These are phyloP conservation scores for Aurelia aurita complex sp. Pacific DNA, from an alignment of 30 jellyfish, hydroid and myxozoan genomes.

Conservation along the genomic window DNA sequence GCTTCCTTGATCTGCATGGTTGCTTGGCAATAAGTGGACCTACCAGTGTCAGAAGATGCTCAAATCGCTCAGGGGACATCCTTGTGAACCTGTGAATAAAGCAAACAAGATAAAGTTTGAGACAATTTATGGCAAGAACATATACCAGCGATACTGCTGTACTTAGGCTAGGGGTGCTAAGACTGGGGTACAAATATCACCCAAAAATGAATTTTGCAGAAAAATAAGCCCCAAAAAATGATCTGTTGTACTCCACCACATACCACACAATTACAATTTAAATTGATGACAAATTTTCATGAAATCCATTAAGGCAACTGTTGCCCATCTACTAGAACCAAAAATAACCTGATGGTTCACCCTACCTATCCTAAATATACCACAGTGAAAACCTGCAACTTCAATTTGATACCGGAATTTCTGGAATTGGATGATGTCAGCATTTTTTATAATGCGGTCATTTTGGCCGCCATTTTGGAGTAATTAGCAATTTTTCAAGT, in stretches of 20 bases:
- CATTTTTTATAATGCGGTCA: too few relatives aligned
- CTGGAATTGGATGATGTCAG: too few relatives aligned
- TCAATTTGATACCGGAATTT: too few relatives aligned
- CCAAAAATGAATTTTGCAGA: background rate
- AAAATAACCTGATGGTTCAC: background rate
- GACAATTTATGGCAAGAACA: conserved; percentile 2
- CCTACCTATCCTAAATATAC: too few relatives aligned
- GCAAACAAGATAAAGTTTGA: background rate
- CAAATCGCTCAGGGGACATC: conserved; percentile 36
- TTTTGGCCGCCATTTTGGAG: too few relatives aligned
- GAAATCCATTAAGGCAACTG: background rate
- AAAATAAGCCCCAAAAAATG: background rate
- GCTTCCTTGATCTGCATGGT: conserved; percentile 27
- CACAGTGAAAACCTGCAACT: too few relatives aligned
- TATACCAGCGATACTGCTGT: background rate
- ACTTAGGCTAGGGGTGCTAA: conserved; percentile 7
- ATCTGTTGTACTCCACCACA: background rate
- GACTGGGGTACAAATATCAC: background rate
- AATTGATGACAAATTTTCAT: background rate
- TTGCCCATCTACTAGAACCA: background rate
- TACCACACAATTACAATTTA: background rate
- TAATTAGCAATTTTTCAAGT: too few relatives aligned
- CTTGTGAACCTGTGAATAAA: conserved; percentile 11
- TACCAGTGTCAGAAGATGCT: conserved; percentile 28
- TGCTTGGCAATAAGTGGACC: conserved; percentile 27